Conservation (phyloP, 1,140 invertebrate genomes). For the Pentalonia nigronervosa region DNA sequence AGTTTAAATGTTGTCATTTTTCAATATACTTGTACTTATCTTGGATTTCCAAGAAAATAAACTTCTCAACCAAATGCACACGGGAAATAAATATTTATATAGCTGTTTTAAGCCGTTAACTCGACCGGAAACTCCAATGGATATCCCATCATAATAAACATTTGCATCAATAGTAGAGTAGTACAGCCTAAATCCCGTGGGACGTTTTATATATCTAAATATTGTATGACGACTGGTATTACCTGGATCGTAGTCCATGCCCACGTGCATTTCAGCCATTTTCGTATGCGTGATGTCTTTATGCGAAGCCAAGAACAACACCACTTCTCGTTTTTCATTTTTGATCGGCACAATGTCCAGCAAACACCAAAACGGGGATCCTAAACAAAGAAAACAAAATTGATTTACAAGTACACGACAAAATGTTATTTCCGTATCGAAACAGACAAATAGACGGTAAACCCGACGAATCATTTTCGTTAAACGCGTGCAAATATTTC, state of each 20-base stretch:
- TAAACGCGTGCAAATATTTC: slow-evolving; percentile 27
- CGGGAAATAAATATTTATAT: not conserved
- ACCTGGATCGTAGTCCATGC: slow-evolving; percentile 57
- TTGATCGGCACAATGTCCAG: slow-evolving; percentile 98
- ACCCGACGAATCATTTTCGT: not conserved
- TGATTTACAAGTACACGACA: slow-evolving; percentile 1
- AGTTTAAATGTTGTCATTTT: not conserved
- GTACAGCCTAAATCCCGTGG: not conserved
- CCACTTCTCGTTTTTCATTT: slow-evolving; percentile 97
- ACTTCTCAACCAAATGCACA: not conserved
- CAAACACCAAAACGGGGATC: slow-evolving; percentile 91
- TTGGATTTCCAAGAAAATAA: not conserved
- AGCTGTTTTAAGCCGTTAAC: slow-evolving; percentile 6
- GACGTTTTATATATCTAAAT: not conserved
- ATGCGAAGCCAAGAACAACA: slow-evolving; percentile 93
- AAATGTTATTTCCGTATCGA: slow-evolving; percentile 11
- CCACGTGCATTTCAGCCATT: slow-evolving; percentile 71
- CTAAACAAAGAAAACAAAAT: slow-evolving; percentile 68
- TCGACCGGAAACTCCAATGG: not conserved
- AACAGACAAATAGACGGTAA: not conserved
- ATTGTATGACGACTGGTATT: not conserved
- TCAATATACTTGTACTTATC: not conserved
- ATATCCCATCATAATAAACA: not conserved
- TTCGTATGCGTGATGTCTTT: slow-evolving; percentile 95
- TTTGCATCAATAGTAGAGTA: not conserved